Evolutionary conservation across 2,113 vertebrate genomes (phyloP), one percentile per base, ranked within the genome.

Genomic region (human): DNA sequence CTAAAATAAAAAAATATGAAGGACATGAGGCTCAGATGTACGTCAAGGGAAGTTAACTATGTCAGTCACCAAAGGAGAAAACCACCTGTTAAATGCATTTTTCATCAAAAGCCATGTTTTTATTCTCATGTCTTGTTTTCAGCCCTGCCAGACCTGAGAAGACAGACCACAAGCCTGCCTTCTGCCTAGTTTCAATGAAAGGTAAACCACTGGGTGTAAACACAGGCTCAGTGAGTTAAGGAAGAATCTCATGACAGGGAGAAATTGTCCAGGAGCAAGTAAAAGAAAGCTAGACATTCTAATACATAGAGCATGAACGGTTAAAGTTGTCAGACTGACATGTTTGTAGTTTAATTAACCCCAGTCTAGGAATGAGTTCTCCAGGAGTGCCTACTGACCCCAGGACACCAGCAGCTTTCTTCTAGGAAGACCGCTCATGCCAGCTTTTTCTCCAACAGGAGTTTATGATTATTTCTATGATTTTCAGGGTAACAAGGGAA

Each of bases 1-100:
- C 98, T 99, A 27, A 81, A 97, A 95, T 93, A 4, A 68, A n/a
- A 59, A 88, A 1, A 18, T 7, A n/a, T 23, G 90, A 30, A 96
- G 59, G n/a, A 0, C 6, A 5, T 18, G 35, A 45, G 11, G 7
- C 61, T 93, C 68, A 50, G 22, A 20, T 0, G 0, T 79, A 0
- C 85, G 73, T 79, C 80, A 35, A 20, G 88, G 61, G 57, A 48
- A 66, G n/a, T 92, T 27, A 59, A 38, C 4, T 27, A 7, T 35
- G 73, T 76, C 84, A 11, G 45, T 86, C 80, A 25, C 35, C 0
- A 4, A 52, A 68, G 68, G 40, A 93, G 68, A 80, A 86, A 93
- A 40, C 59, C 55, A 89, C 85, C 82, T 96, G 97, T 16, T 94
- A 43, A 70, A 93, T 40, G 66, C 40, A 68, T 96, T 90, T 96